phyloP scores from a whole-genome alignment of 2,797 vertebrate genomes.

The Acipenser ruthenus region DNA sequence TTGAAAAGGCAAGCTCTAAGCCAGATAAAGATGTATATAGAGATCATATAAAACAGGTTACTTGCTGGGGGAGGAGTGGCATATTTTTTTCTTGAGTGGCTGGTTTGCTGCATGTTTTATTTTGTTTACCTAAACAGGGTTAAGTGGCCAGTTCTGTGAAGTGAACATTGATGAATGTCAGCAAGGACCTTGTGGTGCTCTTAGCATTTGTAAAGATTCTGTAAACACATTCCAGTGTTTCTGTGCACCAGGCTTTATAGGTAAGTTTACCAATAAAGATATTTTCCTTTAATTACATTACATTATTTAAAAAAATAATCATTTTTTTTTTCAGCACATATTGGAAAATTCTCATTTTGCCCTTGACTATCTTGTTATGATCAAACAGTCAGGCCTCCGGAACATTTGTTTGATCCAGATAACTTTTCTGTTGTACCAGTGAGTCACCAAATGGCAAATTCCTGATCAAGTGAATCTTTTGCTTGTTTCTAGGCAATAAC shows the following conservation, averaged over 20 bases:
- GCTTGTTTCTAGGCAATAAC: conserved; percentile 55
- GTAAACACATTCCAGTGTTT: conserved; percentile 61
- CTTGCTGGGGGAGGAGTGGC: neutral
- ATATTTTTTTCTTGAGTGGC: neutral
- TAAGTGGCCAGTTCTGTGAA: conserved; percentile 66
- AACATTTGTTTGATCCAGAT: conserved; percentile 13
- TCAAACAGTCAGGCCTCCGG: conserved; percentile 8
- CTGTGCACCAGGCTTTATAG: conserved; percentile 79
- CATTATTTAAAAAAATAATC: too few species aligned
- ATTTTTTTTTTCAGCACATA: conserved; percentile 20
- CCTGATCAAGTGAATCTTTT: conserved; percentile 32
- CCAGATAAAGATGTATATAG: too few species aligned
- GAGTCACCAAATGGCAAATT: conserved; percentile 12
- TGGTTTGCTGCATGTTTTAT: neutral
- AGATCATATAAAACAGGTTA: too few species aligned
- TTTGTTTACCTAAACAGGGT: conserved; percentile 43
- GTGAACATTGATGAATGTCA: conserved; percentile 49
- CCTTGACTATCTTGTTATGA: neutral
- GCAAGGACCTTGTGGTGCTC: conserved; percentile 58
- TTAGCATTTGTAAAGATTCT: conserved; percentile 65
- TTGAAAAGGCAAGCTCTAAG: too few species aligned
- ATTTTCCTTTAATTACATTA: too few species aligned
- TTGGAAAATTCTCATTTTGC: conserved; percentile 13
- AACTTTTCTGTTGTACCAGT: conserved; percentile 10
- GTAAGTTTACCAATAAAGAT: conserved; percentile 36